Base-by-base conservation (phyloP, 2,888 invertebrate species). In the Cephus pulcher region DNA sequence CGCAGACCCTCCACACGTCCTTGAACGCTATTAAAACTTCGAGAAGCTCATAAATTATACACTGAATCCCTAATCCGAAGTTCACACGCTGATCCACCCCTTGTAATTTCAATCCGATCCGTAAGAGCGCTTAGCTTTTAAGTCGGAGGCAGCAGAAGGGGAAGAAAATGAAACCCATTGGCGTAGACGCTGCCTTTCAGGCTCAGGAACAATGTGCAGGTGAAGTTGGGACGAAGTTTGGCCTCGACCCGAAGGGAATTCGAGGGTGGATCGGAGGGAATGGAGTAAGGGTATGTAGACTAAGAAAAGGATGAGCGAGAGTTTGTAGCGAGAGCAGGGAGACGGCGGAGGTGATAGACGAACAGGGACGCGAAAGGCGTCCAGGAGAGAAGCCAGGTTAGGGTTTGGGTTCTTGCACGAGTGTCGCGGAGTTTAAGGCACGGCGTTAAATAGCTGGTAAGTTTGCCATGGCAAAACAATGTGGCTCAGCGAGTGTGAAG, bases 401-500 rank as follows among this genome's bases (percentile, higher is more conserved):
- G 82, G 84, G 85, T 84, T 86, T 84, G 73, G 82, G 88, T 88
- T 87, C 86, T 87, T 87, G 86, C 78, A 83, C 82, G 82, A 80
- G 81, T 83, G 81, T 84, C 82, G 84, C 82, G 86, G 86, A 85
- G 88, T 86, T 86, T 84, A 85, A 83, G 56, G 86, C 88, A 86
- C 87, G 87, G 89, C 90, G 89, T 89, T 90, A 88, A 90, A 90
- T 89, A 89, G 89, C 90, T 89, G 81, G 86, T 88, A 88, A 90
- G 88, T 90, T 90, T 87, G 82, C 84, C 83, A 80, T 82, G 79
- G 87, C 86, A 88, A 88, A 90, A 90, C 90, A 90, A 90, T 89
- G 88, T 86, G 87, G 85, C 85, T 79, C 83, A 32, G 71, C 56
- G 82, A 84, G 87, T 89, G 87, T 85, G 88, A 89, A 88, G 83